phyloP scores from a whole-genome alignment of 37 sponge, comb jelly and placozoan species.

The Spongilla lacustris region DNA sequence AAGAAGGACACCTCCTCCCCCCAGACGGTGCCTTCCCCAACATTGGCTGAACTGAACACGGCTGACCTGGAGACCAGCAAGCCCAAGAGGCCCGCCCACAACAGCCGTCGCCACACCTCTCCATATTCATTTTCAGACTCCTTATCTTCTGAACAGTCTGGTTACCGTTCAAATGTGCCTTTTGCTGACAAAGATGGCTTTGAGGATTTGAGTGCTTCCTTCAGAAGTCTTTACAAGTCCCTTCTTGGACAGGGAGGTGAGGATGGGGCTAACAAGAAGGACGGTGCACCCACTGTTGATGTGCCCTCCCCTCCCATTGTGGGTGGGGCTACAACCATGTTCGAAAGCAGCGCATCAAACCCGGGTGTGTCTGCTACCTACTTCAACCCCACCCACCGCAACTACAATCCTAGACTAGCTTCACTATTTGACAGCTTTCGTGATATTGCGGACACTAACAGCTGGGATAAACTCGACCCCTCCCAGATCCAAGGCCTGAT shows the following conservation, averaged over 20 bases:
- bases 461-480: slow-evolving; percentile 59
- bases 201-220: slow-evolving; percentile 71
- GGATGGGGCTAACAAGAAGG: slow-evolving; percentile 25
- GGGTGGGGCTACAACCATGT: slow-evolving; percentile 1
- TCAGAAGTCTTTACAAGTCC: slow-evolving; percentile 71
- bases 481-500: slow-evolving; percentile 55
- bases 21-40: slow-evolving; percentile 32
- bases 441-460: slow-evolving; percentile 68
- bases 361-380: not conserved
- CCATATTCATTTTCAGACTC: not conserved
- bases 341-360: not conserved
- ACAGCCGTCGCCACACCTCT: not conserved
- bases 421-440: slow-evolving; percentile 69
- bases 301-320: not conserved
- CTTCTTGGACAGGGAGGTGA: slow-evolving; percentile 49
- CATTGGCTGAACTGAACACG: slow-evolving; percentile 61
- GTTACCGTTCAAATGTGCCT: not conserved
- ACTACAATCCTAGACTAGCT: slow-evolving; percentile 26
- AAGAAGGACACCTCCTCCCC: too few species aligned
- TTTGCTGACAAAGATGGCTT: slow-evolving; percentile 58
- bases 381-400: not conserved
- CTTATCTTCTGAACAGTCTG: too few species aligned
- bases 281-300: not conserved
- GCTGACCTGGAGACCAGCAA: slow-evolving; percentile 1
- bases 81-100: slow-evolving; percentile 6